These are phyloP conservation scores for Leptinotarsa peninsularis DNA, from an alignment of 2,888 invertebrate species.

Conservation along the genomic window DNA sequence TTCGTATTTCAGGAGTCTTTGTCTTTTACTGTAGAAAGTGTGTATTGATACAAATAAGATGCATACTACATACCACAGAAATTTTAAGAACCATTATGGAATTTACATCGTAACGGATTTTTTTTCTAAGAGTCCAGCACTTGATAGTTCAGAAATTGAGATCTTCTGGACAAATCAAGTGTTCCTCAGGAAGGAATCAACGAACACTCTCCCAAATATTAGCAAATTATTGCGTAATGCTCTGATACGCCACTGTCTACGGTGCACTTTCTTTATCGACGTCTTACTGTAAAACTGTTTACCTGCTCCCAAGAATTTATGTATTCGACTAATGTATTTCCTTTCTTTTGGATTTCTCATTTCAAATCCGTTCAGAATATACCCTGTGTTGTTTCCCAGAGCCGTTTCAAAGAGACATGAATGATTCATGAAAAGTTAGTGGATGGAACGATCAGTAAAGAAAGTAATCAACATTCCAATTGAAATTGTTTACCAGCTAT, in stretches of 20 bases:
- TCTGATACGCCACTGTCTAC: constrained; percentile 9
- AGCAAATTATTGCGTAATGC: background rate
- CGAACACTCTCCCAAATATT: background rate
- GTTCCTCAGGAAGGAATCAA: background rate
- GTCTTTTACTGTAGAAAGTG: too few relatives aligned
- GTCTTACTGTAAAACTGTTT: constrained; percentile 42
- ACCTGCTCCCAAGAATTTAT: constrained; percentile 36
- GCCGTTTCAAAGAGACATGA: constrained; percentile 6
- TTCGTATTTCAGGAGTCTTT: too few relatives aligned
- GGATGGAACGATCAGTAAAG: background rate
- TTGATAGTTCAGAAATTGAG: too few relatives aligned
- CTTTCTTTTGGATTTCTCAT: background rate
- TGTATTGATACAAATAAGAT: too few relatives aligned
- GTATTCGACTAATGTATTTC: constrained; percentile 40
- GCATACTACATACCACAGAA: too few relatives aligned
- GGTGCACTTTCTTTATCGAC: constrained; percentile 22
- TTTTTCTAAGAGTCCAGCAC: too few relatives aligned
- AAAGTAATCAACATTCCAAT: background rate
- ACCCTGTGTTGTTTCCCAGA: background rate
- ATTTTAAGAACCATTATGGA: too few relatives aligned
- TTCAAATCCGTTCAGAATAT: background rate
- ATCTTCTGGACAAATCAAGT: too few relatives aligned
- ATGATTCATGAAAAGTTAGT: constrained; percentile 8
- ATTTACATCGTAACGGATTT: too few relatives aligned
- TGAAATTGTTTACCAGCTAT: background rate